A percentile compares a stretch with the other conserved stretches of the same genome.
These are phyloP conservation scores for Pygocentrus nattereri DNA, from an alignment of 2,797 vertebrate genomes.

Conservation along the genomic window DNA sequence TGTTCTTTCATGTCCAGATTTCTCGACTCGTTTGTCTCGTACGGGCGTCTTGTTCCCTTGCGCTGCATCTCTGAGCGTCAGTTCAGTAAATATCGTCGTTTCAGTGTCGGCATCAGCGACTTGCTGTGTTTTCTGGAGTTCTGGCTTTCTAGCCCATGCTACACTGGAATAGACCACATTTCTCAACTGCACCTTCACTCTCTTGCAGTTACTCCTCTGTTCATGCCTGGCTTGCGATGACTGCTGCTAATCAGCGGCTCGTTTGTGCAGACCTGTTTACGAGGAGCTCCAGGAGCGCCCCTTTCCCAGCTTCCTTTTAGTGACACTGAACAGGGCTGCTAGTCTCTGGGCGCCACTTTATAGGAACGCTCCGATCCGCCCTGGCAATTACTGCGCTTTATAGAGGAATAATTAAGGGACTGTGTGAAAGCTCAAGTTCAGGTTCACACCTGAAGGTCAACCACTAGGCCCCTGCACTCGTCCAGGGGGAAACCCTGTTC, in stretches of 20 bases:
- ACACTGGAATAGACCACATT: too few relatives aligned
- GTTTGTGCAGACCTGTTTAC: constrained; percentile 43
- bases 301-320: constrained; percentile 3
- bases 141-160: too few relatives aligned
- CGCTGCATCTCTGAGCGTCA: too few relatives aligned
- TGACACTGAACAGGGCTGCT: constrained; percentile 47
- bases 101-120: too few relatives aligned
- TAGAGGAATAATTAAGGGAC: constrained; percentile 29
- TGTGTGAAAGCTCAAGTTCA: constrained; percentile 37
- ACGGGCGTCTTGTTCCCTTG: too few relatives aligned
- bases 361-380: constrained; percentile 17
- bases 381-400: constrained; percentile 48
- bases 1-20: too few relatives aligned
- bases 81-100: too few relatives aligned
- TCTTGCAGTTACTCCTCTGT: background rate
- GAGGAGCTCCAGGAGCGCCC: constrained; percentile 35
- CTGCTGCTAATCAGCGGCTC: constrained; percentile 8
- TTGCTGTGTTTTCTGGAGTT: too few relatives aligned
- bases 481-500: constrained; percentile 6
- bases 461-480: constrained; percentile 47
- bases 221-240: background rate
- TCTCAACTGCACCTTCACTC: too few relatives aligned
- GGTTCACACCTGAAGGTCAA: constrained; percentile 70
- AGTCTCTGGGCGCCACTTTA: constrained; percentile 41
- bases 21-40: too few relatives aligned